Conservation (phyloP, 2,888 invertebrate species). For the Dasypogon diadema region DNA sequence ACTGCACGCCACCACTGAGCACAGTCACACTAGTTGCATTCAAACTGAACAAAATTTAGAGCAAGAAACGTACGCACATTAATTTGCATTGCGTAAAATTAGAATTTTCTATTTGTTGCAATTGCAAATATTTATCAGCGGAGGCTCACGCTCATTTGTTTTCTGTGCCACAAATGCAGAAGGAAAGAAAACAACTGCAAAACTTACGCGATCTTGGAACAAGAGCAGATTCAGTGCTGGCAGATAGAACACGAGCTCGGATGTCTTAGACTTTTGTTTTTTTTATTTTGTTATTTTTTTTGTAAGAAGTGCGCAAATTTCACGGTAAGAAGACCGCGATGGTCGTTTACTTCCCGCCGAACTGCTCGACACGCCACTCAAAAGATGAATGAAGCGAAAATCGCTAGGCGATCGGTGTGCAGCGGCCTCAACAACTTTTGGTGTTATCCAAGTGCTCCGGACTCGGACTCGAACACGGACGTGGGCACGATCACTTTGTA, state of each 20-base stretch:
- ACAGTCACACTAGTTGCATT: conserved; percentile 9
- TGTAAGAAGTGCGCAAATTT: no score
- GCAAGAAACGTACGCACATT: conserved; percentile 38
- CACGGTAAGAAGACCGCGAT: conserved; percentile 20
- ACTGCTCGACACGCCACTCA: conserved; percentile 30
- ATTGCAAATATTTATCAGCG: conserved; percentile 9
- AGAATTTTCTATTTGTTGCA: conserved; percentile 16
- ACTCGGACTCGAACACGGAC: background rate
- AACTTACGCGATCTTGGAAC: conserved; percentile 23
- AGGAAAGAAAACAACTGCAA: background rate
- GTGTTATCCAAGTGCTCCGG: background rate
- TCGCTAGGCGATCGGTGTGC: conserved; percentile 7
- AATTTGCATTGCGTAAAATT: conserved; percentile 33
- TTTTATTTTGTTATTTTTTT: background rate
- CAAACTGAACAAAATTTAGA: conserved; percentile 4
- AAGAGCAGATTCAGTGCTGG: conserved; percentile 17
- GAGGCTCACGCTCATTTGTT: conserved; percentile 17
- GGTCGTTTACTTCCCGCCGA: conserved; percentile 29
- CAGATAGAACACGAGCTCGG: background rate
- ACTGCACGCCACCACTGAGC: conserved; percentile 40
- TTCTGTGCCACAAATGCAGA: conserved; percentile 24
- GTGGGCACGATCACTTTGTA: conserved; percentile 29
- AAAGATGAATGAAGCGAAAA: conserved; percentile 37
- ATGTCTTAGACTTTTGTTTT: background rate
- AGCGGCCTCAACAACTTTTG: background rate